Conservation (phyloP, 2,113 vertebrate genomes). For the Phycodurus eques region DNA sequence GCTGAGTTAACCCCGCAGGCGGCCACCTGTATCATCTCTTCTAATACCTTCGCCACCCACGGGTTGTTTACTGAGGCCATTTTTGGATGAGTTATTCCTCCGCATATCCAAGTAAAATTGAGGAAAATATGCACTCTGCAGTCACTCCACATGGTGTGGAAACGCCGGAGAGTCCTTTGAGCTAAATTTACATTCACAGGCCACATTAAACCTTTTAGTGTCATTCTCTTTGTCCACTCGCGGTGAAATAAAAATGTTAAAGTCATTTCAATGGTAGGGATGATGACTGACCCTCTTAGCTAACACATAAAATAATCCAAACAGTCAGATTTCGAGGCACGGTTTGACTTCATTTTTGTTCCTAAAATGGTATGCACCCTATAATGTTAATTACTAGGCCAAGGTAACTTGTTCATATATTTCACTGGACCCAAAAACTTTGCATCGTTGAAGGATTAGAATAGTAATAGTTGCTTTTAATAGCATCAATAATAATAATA, state of each 20-base stretch:
- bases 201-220: not conserved
- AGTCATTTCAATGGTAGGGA: not conserved
- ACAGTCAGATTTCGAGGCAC: not conserved
- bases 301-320: not conserved
- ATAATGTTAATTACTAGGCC: too few relatives aligned
- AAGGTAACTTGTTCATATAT: too few relatives aligned
- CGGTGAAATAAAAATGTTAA: not conserved
- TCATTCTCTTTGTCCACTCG: not conserved
- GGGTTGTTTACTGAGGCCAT: slow-evolving; percentile 57
- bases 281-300: not conserved
- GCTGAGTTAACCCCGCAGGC: slow-evolving; percentile 31
- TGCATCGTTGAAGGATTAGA: not conserved
- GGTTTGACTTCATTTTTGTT: not conserved
- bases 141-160: slow-evolving; percentile 7
- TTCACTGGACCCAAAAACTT: not conserved
- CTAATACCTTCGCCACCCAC: slow-evolving; percentile 51
- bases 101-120: slow-evolving; percentile 19
- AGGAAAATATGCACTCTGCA: slow-evolving; percentile 10
- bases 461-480: too few relatives aligned
- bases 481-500: too few relatives aligned
- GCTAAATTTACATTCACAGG: not conserved
- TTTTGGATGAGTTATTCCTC: slow-evolving; percentile 54
- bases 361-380: too few relatives aligned
- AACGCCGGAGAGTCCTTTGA: not conserved
- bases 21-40: slow-evolving; percentile 62